A percentile compares a stretch with the other conserved stretches of the same genome.
These are phyloP conservation scores for Myotis pilosus DNA, from an alignment of 2,797 vertebrate genomes.

Conservation along the genomic window DNA sequence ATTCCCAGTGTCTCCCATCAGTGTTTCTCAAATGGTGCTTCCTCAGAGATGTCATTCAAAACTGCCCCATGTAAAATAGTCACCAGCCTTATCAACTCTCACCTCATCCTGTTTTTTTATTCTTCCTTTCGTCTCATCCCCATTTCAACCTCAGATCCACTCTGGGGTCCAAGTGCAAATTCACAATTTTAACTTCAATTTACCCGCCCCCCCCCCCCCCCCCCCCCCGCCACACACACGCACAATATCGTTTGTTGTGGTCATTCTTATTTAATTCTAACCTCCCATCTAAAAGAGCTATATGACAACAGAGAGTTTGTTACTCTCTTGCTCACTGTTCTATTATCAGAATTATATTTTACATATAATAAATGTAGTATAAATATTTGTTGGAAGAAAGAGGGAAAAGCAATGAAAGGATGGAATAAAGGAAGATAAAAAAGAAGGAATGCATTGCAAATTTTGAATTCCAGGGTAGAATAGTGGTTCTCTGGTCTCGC, in stretches of 20 bases:
- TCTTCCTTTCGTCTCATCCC: background rate
- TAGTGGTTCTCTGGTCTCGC: fast-evolving
- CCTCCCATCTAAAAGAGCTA: background rate
- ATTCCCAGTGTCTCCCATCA: background rate
- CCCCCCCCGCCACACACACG: too few species aligned
- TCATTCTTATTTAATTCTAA: background rate
- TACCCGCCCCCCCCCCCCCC: background rate
- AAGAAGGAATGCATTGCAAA: background rate
- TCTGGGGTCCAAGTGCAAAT: background rate
- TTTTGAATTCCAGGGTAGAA: background rate
- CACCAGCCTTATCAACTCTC: background rate
- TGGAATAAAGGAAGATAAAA: background rate
- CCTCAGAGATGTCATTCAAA: background rate
- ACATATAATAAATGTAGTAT: background rate
- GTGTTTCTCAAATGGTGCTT: background rate
- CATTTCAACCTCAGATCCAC: background rate
- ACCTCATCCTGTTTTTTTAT: background rate
- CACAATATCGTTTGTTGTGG: background rate
- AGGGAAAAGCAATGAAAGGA: background rate
- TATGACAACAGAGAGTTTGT: background rate
- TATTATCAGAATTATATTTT: background rate
- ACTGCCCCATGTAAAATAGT: background rate
- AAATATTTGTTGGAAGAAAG: background rate
- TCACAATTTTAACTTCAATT: background rate
- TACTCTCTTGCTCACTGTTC: background rate